phyloP scores from a whole-genome alignment of 2,888 invertebrate species.

The Dryadula phaetusa region DNA sequence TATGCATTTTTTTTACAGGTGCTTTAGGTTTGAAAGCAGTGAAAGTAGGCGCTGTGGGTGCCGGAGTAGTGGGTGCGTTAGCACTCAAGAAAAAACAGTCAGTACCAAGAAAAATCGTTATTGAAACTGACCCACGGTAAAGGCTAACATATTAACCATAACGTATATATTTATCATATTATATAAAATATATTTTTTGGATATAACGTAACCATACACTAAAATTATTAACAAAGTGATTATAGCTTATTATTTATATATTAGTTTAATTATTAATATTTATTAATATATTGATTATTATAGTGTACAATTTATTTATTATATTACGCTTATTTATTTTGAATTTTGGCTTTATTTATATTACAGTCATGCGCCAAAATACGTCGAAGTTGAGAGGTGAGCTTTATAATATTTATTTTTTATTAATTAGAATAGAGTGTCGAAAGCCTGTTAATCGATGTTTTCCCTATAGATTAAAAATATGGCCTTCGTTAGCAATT shows the following conservation, averaged over 20 bases:
- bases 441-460: neutral
- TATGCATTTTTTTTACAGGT: constrained; percentile 47
- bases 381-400: constrained; percentile 62
- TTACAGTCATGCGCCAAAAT: constrained; percentile 56
- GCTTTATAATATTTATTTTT: constrained; percentile 2
- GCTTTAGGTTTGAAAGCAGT: constrained; percentile 71
- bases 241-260: neutral
- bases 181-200: neutral
- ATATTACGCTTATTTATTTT: constrained; percentile 40
- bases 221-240: neutral
- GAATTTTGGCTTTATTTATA: constrained; percentile 40
- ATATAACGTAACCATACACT: neutral
- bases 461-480: neutral
- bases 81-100: constrained; percentile 66
- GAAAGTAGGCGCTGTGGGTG: constrained; percentile 71
- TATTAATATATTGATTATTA: constrained; percentile 18
- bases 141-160: constrained; percentile 38
- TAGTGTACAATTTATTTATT: constrained; percentile 37
- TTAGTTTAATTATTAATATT: constrained; percentile 9
- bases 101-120: constrained; percentile 47
- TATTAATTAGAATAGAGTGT: constrained; percentile 3
- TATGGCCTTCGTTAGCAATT: neutral
- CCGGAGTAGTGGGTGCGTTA: constrained; percentile 67
- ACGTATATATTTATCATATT: constrained; percentile 5
- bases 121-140: constrained; percentile 39